These are phyloP conservation scores for Saccopteryx leptura DNA, from an alignment of 2,113 vertebrate species.

Conservation along the genomic window DNA sequence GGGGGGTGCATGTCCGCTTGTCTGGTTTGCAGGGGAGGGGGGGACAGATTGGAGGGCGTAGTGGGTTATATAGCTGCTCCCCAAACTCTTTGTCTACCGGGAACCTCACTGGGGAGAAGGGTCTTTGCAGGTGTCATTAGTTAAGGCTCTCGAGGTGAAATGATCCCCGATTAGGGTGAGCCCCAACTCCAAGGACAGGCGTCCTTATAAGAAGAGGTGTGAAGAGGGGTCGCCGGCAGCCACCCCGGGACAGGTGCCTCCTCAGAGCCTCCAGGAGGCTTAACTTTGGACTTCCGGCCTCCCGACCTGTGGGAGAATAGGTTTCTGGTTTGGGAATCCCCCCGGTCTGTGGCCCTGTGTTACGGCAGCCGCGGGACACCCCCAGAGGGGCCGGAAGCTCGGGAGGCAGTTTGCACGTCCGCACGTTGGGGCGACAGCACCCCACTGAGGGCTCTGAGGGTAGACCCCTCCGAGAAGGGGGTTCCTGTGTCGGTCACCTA, in stretches of 20 bases:
- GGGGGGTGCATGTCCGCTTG: accelerated
- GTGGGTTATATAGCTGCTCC: background rate
- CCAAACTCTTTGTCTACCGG: accelerated
- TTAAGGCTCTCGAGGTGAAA: background rate
- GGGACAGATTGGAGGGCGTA: accelerated
- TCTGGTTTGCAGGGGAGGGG: background rate
- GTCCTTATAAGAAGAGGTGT: accelerated
- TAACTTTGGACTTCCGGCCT: no score
- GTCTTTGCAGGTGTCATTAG: background rate
- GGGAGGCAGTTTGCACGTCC: no score
- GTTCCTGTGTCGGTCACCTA: accelerated
- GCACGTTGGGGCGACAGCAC: background rate
- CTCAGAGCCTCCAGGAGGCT: accelerated
- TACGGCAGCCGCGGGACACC: background rate
- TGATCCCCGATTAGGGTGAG: accelerated
- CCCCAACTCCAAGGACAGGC: background rate
- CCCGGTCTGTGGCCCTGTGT: accelerated
- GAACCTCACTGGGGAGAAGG: background rate
- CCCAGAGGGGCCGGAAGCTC: accelerated
- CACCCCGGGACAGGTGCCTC: background rate
- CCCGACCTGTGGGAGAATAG: background rate
- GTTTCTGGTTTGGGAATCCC: background rate
- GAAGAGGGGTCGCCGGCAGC: no score
- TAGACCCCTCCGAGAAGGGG: accelerated
- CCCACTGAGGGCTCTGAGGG: accelerated